Conservation (phyloP, 2,888 invertebrate genomes). For the Drosophila borborema region DNA sequence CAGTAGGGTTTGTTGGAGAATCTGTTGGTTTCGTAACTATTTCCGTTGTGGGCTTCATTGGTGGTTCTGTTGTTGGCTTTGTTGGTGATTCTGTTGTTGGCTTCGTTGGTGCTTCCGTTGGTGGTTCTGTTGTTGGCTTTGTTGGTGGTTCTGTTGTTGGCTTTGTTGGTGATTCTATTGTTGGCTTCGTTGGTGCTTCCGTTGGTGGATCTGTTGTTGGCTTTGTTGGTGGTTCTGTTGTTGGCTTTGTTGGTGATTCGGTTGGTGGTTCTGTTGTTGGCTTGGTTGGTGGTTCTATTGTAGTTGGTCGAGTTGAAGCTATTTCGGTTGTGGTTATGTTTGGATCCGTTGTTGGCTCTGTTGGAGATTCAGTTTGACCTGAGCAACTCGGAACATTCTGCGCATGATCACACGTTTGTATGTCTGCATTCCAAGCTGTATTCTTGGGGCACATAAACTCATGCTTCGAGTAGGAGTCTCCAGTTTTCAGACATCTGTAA, state of each 20-base stretch:
- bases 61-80: conserved; percentile 16
- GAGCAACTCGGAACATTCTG: conserved; percentile 81
- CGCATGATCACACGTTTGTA: conserved; percentile 87
- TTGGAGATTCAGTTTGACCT: conserved; percentile 63
- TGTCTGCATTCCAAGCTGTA: conserved; percentile 89
- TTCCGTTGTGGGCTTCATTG: conserved; percentile 29
- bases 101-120: background rate
- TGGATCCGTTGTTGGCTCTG: conserved; percentile 41
- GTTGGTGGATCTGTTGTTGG: conserved; percentile 47
- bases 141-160: conserved; percentile 12
- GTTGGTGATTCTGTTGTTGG: conserved; percentile 29
- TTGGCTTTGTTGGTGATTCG: conserved; percentile 23
- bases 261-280: conserved; percentile 42
- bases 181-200: conserved; percentile 39
- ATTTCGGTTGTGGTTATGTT: conserved; percentile 17
- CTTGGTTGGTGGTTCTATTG: conserved; percentile 31
- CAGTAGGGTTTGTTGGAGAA: conserved; percentile 41
- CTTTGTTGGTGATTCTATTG: conserved; percentile 37
- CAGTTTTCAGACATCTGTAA: conserved; percentile 87
- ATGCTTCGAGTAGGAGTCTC: conserved; percentile 81
- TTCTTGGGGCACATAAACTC: conserved; percentile 89
- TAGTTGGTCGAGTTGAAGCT: conserved; percentile 42
- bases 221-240: conserved; percentile 19
- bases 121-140: conserved; percentile 41
- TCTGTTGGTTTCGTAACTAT: conserved; percentile 22